Percentiles rank a stretch among this genome's conserved stretches.
Evolutionary conservation across 2,797 vertebrate genomes (phyloP).

Genomic region (Hippopotamyrus pictus): DNA sequence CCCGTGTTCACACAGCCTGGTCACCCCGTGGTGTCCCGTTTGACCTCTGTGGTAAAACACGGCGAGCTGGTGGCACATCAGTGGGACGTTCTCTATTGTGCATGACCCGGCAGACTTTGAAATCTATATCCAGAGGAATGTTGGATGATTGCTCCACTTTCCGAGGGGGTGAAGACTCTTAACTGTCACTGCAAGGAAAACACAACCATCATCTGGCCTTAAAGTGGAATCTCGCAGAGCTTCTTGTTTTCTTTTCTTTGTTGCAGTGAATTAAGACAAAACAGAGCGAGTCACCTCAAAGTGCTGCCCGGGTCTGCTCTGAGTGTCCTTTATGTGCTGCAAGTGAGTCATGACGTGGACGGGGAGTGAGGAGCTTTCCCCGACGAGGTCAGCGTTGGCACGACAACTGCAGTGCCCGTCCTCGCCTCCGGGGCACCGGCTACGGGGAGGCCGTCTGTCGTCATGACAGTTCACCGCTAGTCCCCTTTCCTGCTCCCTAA

Average conservation of each 20-base stretch:
- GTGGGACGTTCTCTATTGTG: background rate
- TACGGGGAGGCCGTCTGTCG: background rate
- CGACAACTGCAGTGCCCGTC: background rate
- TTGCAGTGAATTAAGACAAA: constrained; percentile 4
- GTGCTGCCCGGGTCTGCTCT: background rate
- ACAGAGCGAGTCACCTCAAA: background rate
- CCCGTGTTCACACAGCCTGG: background rate
- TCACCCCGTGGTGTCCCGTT: background rate
- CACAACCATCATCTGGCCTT: constrained; percentile 1
- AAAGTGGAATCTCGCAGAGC: constrained; percentile 6
- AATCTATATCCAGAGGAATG: constrained; percentile 17
- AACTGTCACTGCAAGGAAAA: constrained; percentile 18
- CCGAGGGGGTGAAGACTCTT: background rate
- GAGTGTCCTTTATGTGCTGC: background rate
- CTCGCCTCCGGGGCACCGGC: background rate
- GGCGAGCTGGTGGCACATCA: constrained; percentile 5
- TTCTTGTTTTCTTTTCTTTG: background rate
- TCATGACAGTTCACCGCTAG: background rate
- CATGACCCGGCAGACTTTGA: constrained; percentile 9
- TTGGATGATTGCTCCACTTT: background rate
- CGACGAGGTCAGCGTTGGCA: background rate
- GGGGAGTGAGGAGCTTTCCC: background rate
- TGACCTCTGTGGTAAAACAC: constrained; percentile 22
- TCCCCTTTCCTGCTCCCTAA: background rate
- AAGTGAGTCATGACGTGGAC: background rate